Evolutionary conservation across 2,113 vertebrate species (phyloP), one percentile per base, ranked within the genome.

Genomic region (Ploceus nigricollis): DNA sequence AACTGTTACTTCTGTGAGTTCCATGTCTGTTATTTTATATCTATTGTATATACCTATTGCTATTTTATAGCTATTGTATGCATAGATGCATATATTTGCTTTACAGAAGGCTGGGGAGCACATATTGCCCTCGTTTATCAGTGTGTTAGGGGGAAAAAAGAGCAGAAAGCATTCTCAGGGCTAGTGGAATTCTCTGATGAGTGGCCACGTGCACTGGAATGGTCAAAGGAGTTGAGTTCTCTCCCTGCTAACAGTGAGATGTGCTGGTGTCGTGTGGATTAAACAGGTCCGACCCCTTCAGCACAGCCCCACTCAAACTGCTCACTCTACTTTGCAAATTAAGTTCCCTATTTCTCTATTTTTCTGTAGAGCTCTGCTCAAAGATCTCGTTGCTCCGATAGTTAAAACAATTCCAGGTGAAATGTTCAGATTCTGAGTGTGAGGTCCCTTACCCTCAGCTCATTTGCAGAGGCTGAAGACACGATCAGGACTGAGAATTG

Each of bases 81-180:
- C 10, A 10, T 13, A 33, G 37, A 15, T n/a, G 8, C 7, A 35
- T 17, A 3, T 8, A 35, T 75, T 53, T 66, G 13, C 24, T 83
- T 89, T 71, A 12, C 54, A 48, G 53, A 27, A 80, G 23, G 12
- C 25, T 83, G 28, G 33, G 54, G 28, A 79, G n/a, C 28, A 61
- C 7, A 3, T 15, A 9, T 10, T 69, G 24, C 17, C 57, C 42
- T 54, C 42, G 8, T 87, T 72, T 77, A 31, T 42, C 37, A 18
- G 39, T 2, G 39, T 15, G 10, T 40, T 15, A 15, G 24, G 1
- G 1, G 2, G 8, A 6, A n/a, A 15, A 37, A 37, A 4, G 9
- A 56, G 16, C 30, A 72, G 48, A 39, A 68, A 24, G 25, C 13
- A 68, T 61, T n/a, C 66, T 54, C 16, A 18, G 18, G 24, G 70